phyloP scores from a whole-genome alignment of 2,888 invertebrate genomes.

The Isotomurus palustris region DNA sequence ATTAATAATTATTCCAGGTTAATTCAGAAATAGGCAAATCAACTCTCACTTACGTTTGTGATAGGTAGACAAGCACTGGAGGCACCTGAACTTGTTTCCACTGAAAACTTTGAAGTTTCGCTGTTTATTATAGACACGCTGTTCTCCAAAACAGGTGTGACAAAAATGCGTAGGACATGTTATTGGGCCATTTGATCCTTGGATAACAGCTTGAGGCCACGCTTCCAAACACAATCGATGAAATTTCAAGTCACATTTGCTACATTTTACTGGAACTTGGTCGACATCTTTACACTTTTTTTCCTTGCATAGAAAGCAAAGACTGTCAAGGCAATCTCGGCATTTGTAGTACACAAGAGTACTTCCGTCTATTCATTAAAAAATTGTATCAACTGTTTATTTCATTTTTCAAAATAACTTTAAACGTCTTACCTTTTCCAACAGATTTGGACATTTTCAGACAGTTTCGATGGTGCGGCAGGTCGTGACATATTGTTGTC shows the following conservation, averaged over 20 bases:
- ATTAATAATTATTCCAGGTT: slow-evolving; percentile 1
- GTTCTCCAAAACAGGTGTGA: slow-evolving; percentile 41
- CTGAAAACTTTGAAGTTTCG: slow-evolving; percentile 22
- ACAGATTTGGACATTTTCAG: not conserved
- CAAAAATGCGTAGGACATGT: slow-evolving; percentile 42
- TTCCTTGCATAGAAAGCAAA: slow-evolving; percentile 34
- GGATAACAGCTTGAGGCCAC: slow-evolving; percentile 41
- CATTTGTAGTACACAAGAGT: slow-evolving; percentile 19
- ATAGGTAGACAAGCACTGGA: slow-evolving; percentile 33
- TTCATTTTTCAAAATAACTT: not conserved
- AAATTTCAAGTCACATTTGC: slow-evolving; percentile 33
- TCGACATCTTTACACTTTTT: not conserved
- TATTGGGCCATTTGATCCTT: slow-evolving; percentile 33
- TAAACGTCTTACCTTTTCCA: slow-evolving; percentile 12
- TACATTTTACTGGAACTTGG: slow-evolving; percentile 26
- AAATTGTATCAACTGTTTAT: not conserved
- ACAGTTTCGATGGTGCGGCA: slow-evolving; percentile 35
- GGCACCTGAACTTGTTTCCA: slow-evolving; percentile 20
- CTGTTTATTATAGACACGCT: slow-evolving; percentile 26
- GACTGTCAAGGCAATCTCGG: slow-evolving; percentile 22
- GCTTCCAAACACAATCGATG: slow-evolving; percentile 34
- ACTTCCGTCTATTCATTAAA: slow-evolving; percentile 5
- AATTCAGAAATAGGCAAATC: not conserved
- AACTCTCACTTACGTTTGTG: slow-evolving; percentile 32
- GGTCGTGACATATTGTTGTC: slow-evolving; percentile 29